These are phyloP conservation scores for Thaleichthys pacificus DNA, from an alignment of 2,797 vertebrate species.

Conservation along the genomic window DNA sequence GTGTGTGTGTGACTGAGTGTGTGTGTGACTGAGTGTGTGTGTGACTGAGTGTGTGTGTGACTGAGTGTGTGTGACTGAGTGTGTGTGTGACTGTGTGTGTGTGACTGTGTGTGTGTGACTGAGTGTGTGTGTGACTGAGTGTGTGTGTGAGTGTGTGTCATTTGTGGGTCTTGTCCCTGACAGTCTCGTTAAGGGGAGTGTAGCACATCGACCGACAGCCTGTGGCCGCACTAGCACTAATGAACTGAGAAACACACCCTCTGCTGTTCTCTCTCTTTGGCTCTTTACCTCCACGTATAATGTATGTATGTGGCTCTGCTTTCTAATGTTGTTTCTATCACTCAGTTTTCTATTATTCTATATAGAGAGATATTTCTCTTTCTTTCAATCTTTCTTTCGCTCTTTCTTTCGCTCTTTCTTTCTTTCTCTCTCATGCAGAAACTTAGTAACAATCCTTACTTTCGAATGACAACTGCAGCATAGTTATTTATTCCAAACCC, in stretches of 20 bases:
- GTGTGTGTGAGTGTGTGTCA: neutral
- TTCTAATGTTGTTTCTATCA: no score
- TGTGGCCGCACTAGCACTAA: neutral
- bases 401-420: no score
- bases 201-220: neutral
- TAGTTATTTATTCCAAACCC: neutral
- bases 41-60: neutral
- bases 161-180: neutral
- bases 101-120: neutral
- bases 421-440: neutral
- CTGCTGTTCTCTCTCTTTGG: neutral
- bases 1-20: neutral
- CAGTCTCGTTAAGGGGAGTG: neutral
- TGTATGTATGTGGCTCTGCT: no score
- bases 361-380: no score
- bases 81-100: neutral
- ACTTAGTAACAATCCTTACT: neutral
- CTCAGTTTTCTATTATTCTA: no score
- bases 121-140: neutral
- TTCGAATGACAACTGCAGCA: no score
- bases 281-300: neutral
- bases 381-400: no score
- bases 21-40: constrained; percentile 2
- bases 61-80: neutral
- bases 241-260: neutral